Percentiles rank a stretch among this genome's conserved stretches.
Conservation (phyloP, 2,797 vertebrate species). For the Lophotriccus pileatus region DNA sequence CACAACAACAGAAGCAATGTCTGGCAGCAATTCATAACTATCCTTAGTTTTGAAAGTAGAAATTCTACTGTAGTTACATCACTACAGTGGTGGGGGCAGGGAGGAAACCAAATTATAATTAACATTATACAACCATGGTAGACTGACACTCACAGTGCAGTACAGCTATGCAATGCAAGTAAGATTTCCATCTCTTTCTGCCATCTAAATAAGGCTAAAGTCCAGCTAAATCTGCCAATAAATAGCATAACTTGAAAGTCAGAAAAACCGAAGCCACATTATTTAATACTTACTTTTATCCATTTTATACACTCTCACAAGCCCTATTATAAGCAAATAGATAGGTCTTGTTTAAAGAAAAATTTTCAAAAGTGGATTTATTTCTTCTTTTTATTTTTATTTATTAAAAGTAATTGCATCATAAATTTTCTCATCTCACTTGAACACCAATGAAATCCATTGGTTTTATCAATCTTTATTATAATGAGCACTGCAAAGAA, state of each 20-base stretch:
- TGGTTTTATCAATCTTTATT: neutral
- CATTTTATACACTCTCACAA: neutral
- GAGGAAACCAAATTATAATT: neutral
- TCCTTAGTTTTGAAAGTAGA: neutral
- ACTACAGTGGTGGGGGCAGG: neutral
- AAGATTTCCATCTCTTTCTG: neutral
- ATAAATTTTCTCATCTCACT: neutral
- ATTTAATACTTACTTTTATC: neutral
- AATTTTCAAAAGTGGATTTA: neutral
- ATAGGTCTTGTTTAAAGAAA: neutral
- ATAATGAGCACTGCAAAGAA: neutral
- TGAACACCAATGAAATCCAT: neutral
- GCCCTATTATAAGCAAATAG: neutral
- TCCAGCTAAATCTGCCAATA: neutral
- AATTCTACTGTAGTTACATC: neutral
- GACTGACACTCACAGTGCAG: neutral
- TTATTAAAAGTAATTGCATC: neutral
- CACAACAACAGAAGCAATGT: neutral
- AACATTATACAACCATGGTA: accelerated
- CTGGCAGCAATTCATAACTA: neutral
- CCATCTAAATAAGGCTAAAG: neutral
- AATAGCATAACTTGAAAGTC: neutral
- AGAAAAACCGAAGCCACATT: neutral
- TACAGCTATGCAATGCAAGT: neutral
- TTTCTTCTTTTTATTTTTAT: neutral